Base-by-base conservation (phyloP, 1,140 invertebrate species). In the Drosophila pectinifera region DNA sequence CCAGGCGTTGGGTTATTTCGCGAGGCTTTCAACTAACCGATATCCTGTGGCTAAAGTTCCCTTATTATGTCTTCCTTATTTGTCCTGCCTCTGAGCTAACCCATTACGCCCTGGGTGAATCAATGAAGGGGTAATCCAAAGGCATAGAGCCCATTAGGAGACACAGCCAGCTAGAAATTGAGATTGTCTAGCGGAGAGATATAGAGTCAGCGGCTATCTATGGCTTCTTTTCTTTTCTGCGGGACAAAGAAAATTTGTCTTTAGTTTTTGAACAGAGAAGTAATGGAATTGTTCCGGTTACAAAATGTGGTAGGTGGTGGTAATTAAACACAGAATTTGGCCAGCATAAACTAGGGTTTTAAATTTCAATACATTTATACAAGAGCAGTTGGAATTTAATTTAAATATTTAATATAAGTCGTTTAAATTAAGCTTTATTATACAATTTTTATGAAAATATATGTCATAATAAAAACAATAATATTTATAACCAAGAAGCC, bases 131-230 rank as follows among this genome's bases (percentile, higher is more conserved):
- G 63, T 51, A 45, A 55, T 31, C 48, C 49, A 42, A 36, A 54
- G 61, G 62, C 46, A 67, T 38, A 45, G 51, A 45, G 39, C 46
- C 48, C 62, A 69, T 67, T 69, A 67, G 65, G 31, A 62, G 22
- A 62, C 48, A 48, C 28, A 41, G 72, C 46, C 42, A 75, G 69
- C 74, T 64, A 78, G 82, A 78, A 68, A 78, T 86, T 64, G 62
- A 75, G 82, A 84, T 85, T 80, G 76, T 63, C 61, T 64, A 59
- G 55, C 56, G 41, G 20, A 38, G n/a, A 46, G 46, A 68, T 68
- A 31, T 42, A 42, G 36, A 49, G 45, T 64, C 34, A 24, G 34
- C 43, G 31, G 43, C 34, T 28, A 64, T 68, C 64, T 64, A 34
- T 67, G 64, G 34, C 3, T 64, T 48, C 16, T 34, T 41, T 26